phyloP scores from a whole-genome alignment of 2,113 vertebrate genomes.

The Corythaixoides concolor region DNA sequence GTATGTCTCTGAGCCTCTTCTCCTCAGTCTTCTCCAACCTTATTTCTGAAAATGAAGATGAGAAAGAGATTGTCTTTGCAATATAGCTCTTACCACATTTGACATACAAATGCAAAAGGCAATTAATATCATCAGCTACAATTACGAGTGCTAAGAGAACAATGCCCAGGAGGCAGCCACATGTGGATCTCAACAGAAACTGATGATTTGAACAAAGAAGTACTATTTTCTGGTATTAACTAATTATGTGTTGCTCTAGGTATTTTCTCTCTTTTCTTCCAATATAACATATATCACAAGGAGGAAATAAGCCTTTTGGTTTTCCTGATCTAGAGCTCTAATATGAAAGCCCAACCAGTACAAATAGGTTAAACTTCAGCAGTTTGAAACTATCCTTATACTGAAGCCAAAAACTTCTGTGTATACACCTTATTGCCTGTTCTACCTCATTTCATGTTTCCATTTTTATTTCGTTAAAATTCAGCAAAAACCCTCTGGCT shows the following conservation, averaged over 20 bases:
- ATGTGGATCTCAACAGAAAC: neutral
- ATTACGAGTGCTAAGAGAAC: neutral
- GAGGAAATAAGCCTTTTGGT: neutral
- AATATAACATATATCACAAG: neutral
- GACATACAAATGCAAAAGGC: neutral
- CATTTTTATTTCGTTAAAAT: neutral
- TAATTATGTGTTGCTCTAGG: neutral
- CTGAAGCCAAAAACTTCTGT: neutral
- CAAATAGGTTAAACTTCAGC: neutral
- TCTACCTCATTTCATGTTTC: neutral
- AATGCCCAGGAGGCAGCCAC: neutral
- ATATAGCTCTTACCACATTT: neutral
- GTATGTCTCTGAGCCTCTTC: neutral
- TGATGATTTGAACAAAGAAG: neutral
- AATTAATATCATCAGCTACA: slow-evolving; percentile 18
- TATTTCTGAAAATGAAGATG: neutral
- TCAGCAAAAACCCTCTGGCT: neutral
- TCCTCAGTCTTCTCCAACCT: neutral
- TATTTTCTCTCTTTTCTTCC: neutral
- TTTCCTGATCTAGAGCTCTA: neutral
- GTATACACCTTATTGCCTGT: neutral
- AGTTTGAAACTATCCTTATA: neutral
- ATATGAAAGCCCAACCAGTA: neutral
- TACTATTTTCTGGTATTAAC: neutral
- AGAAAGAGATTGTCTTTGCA: neutral